phyloP scores from a whole-genome alignment of 1,140 invertebrate species.

The Drosophila murphyi region DNA sequence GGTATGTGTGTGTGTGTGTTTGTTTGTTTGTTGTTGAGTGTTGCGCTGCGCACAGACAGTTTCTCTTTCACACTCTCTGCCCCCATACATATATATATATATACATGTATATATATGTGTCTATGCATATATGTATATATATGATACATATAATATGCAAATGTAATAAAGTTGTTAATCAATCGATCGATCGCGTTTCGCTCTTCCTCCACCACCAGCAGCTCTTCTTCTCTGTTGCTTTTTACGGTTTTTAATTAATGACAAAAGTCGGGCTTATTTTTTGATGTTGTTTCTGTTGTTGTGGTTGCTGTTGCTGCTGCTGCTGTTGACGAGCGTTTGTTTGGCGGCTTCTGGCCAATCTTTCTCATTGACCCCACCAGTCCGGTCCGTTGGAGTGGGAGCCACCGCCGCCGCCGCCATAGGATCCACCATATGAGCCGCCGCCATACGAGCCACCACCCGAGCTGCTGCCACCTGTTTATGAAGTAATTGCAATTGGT shows the following conservation, averaged over 20 bases:
- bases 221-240: conserved; percentile 27
- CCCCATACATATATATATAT: conserved; percentile 59
- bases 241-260: conserved; percentile 43
- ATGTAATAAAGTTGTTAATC: conserved; percentile 68
- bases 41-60: conserved; percentile 78
- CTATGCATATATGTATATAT: conserved; percentile 58
- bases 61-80: conserved; percentile 79
- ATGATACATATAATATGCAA: conserved; percentile 52
- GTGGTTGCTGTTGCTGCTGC: conserved; percentile 37
- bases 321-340: conserved; percentile 20
- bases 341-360: conserved; percentile 45
- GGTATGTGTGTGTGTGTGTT: conserved; percentile 37
- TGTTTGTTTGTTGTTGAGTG: conserved; percentile 30
- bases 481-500: background rate
- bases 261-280: conserved; percentile 21
- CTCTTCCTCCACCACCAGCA: conserved; percentile 9
- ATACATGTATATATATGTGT: conserved; percentile 37
- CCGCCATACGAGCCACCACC: conserved; percentile 67
- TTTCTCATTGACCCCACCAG: conserved; percentile 83
- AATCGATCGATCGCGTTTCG: conserved; percentile 42
- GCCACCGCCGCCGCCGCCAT: conserved; percentile 56
- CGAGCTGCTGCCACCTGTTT: conserved; percentile 59
- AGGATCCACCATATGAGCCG: conserved; percentile 85
- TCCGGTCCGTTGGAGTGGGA: conserved; percentile 75
- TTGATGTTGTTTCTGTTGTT: conserved; percentile 47